Percentiles rank a stretch among this genome's conserved stretches.
Conservation (phyloP, 2,113 vertebrate genomes). For the Carassius carassius region DNA sequence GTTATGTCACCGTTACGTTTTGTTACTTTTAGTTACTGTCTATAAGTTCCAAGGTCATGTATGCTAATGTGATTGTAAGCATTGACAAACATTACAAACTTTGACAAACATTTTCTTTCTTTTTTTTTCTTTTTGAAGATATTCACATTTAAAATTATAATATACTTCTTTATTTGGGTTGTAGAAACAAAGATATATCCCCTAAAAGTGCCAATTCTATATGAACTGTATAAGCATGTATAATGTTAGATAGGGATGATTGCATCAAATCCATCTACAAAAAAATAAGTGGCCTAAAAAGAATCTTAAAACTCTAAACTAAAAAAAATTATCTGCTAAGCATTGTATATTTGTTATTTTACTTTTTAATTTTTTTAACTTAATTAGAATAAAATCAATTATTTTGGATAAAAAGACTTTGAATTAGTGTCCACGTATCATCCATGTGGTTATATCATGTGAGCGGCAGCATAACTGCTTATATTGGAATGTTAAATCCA, state of each 20-base stretch:
- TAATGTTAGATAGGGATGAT: background rate
- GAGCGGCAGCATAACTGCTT: background rate
- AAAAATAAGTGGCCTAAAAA: background rate
- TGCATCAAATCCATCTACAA: background rate
- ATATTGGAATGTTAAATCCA: background rate
- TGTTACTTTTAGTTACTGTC: background rate
- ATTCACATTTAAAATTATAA: background rate
- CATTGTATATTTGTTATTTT: background rate
- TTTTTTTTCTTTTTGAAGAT: background rate
- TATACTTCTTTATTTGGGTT: background rate
- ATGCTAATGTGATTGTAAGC: background rate
- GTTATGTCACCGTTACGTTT: background rate
- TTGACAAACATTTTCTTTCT: too few relatives aligned
- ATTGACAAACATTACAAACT: background rate
- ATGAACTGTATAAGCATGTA: background rate
- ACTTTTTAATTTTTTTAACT: too few relatives aligned
- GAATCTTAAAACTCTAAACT: background rate
- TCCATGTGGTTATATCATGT: background rate
- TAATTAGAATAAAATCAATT: too few relatives aligned
- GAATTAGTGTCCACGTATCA: background rate
- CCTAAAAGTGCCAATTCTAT: background rate
- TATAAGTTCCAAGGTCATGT: background rate
- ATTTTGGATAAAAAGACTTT: background rate
- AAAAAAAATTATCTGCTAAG: background rate
- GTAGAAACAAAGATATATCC: background rate